Evolutionary conservation across 1,140 invertebrate genomes (phyloP), one percentile per base, ranked within the genome.

Genomic region (Pararge aegeria): DNA sequence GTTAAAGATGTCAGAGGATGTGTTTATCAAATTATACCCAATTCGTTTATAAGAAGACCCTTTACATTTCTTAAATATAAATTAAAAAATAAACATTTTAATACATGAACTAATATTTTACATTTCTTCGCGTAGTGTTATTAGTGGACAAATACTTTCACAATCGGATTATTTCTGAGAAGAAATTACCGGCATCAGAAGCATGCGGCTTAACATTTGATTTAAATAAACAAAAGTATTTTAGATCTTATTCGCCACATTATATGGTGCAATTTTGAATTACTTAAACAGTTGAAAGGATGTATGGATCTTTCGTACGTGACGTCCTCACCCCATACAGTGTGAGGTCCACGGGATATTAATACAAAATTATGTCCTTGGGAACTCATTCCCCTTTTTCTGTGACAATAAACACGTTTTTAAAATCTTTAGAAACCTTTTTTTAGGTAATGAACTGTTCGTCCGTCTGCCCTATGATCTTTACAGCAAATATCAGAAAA

Each of bases 311-410:
- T n/a, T 56, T 46, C 27, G 48, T 62, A 78, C 64, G 73, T 75
- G 76, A 83, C 78, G 68, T 70, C 68, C 66, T 20, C 73, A 73
- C 68, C 70, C 73, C 66, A 63, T 59, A 16, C 44, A 62, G 56
- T 53, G 57, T 67, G 59, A 60, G 66, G 65, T 68, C 66, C 61
- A 64, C 34, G 52, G 34, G 59, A 62, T 61, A 70, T 62, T 68
- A 82, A 79, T 74, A 79, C 70, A 74, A 74, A 79, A 68, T 81
- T 78, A 82, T 78, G 76, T 70, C 73, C 78, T 70, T 81, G 78
- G 78, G 75, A 83, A 81, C 74, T 34, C 49, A 70, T 50, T 65
- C 66, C 75, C 73, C 69, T 78, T 63, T 66, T 56, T 53, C 42
- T 63, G 54, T 51, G 68, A 73, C 63, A 78, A 79, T 83, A 73